These are phyloP conservation scores for Volucella inanis DNA, from an alignment of 2,888 invertebrate species.

Conservation along the genomic window DNA sequence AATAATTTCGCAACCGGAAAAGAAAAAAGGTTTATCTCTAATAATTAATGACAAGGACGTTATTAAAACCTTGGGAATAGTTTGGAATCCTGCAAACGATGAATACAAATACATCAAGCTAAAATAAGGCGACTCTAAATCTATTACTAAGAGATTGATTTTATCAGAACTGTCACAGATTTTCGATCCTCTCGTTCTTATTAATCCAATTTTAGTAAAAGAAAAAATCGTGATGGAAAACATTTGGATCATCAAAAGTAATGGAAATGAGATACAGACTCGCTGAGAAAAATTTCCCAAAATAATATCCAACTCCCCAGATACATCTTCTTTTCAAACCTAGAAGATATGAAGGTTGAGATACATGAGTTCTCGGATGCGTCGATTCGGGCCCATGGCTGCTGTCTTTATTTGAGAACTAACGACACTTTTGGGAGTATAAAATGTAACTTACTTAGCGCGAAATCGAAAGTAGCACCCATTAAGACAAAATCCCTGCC, in stretches of 20 bases:
- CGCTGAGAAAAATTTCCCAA: no score
- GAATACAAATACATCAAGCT: slow-evolving; percentile 26
- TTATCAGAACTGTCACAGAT: slow-evolving; percentile 37
- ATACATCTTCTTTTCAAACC: not conserved
- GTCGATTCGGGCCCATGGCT: slow-evolving; percentile 27
- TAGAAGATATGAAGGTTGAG: not conserved
- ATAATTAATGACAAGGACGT: no score
- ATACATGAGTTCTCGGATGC: slow-evolving; percentile 27
- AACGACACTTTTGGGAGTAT: not conserved
- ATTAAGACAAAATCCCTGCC: not conserved
- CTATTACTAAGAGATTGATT: slow-evolving; percentile 28
- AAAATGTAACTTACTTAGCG: slow-evolving; percentile 15
- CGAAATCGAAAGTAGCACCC: slow-evolving; percentile 1
- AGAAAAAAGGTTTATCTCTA: not conserved
- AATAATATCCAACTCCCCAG: not conserved
- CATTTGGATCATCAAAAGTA: slow-evolving; percentile 26
- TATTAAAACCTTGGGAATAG: slow-evolving; percentile 52
- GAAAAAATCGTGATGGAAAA: slow-evolving; percentile 60
- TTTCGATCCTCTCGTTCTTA: slow-evolving; percentile 63
- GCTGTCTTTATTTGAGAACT: not conserved
- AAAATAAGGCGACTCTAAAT: not conserved
- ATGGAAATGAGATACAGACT: slow-evolving; percentile 14
- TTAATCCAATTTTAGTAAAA: slow-evolving; percentile 39
- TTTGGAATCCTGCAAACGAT: slow-evolving; percentile 28
- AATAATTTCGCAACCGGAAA: not conserved